Percentiles rank a stretch among this genome's conserved stretches.
Conservation (phyloP, 2,797 vertebrate genomes). For the Discoglossus pictus region DNA sequence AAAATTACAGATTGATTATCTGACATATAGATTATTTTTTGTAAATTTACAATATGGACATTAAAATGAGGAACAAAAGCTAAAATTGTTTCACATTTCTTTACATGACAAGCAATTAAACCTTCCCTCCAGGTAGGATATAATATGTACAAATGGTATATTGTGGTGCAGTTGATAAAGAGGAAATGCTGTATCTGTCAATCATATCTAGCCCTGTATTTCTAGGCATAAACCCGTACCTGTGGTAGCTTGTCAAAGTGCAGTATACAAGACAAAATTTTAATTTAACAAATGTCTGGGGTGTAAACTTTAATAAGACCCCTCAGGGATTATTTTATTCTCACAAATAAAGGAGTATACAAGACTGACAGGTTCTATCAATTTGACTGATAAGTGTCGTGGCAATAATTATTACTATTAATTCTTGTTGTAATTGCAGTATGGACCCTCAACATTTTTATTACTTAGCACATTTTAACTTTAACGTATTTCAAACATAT, state of each 20-base stretch:
- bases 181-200: slow-evolving; percentile 15
- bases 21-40: no score
- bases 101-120: background rate
- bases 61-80: slow-evolving; percentile 8
- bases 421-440: no score
- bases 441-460: no score
- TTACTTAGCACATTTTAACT: no score
- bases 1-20: no score
- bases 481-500: no score
- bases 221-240: background rate
- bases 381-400: slow-evolving; percentile 15
- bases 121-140: slow-evolving; percentile 10
- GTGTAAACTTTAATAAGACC: slow-evolving; percentile 37
- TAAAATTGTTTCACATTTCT: background rate
- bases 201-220: slow-evolving; percentile 14
- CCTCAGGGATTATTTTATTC: slow-evolving; percentile 37
- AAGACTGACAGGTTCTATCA: slow-evolving; percentile 34
- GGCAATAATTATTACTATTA: slow-evolving; percentile 3
- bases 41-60: no score
- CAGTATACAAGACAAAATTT: slow-evolving; percentile 34
- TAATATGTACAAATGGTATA: background rate
- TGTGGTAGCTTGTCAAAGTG: slow-evolving; percentile 37
- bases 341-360: slow-evolving; percentile 33
- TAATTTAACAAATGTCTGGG: slow-evolving; percentile 43
- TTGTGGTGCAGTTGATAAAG: slow-evolving; percentile 1